Evolutionary conservation across 2,888 invertebrate genomes (phyloP).

Genomic region (Volucella bombylans): DNA sequence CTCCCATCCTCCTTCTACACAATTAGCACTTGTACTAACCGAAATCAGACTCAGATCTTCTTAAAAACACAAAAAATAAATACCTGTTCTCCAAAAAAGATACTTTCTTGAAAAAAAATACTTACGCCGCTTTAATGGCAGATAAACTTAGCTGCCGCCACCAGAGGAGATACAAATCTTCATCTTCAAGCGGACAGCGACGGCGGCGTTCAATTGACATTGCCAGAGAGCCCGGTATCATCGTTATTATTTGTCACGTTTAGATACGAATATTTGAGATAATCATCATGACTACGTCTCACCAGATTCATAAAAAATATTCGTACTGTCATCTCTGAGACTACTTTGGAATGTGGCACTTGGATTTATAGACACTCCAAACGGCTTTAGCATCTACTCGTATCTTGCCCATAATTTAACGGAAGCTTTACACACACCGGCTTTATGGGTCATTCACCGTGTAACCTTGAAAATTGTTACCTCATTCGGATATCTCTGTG

Average conservation of each 20-base stretch:
- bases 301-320: background rate
- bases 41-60: background rate
- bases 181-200: constrained; percentile 1
- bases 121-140: constrained; percentile 25
- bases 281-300: background rate
- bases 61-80: background rate
- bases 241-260: background rate
- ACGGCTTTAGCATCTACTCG: background rate
- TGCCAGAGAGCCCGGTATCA: background rate
- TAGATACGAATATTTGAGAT: background rate
- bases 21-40: constrained; percentile 28
- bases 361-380: background rate
- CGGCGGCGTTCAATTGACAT: background rate
- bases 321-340: too few species aligned
- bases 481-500: background rate
- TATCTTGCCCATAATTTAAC: constrained; percentile 4
- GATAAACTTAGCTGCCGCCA: constrained; percentile 22
- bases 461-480: constrained; percentile 34
- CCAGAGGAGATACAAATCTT: constrained; percentile 34
- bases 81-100: constrained; percentile 30
- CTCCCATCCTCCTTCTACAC: background rate
- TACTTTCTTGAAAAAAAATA: constrained; percentile 12
- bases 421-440: background rate
- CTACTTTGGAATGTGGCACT: background rate
- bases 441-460: constrained; percentile 32